Conservation (phyloP, 2,113 vertebrate species). For the Erythrocercus mccallii region DNA sequence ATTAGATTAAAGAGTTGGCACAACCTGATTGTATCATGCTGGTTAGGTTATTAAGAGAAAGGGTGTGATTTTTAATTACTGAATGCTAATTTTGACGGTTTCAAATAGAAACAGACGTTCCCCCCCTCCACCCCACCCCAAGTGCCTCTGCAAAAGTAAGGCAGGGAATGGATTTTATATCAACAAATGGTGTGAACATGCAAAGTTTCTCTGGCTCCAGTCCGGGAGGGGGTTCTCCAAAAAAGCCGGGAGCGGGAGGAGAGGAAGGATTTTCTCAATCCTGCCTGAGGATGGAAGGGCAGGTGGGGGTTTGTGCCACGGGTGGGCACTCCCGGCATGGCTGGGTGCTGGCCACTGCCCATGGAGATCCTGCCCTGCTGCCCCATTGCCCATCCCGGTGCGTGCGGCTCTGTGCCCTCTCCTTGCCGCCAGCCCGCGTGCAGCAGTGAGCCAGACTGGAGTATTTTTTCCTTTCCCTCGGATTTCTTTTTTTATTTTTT, state of each 20-base stretch:
- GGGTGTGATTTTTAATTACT: conserved; percentile 89
- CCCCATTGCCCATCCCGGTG: accelerated
- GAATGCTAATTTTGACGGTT: conserved; percentile 88
- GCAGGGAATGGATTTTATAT: conserved; percentile 47
- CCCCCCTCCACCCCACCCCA: conserved; percentile 52
- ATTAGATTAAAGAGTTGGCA: conserved; percentile 90
- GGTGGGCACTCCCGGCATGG: accelerated
- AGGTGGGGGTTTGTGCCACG: accelerated
- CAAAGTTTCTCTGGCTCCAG: conserved; percentile 13
- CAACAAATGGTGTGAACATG: conserved; percentile 40
- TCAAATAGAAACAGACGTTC: conserved; percentile 82
- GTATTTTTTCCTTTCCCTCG: neutral
- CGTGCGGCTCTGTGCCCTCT: accelerated
- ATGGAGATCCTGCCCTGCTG: accelerated
- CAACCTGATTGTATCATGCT: conserved; percentile 87
- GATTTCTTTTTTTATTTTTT: no score
- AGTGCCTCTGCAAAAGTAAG: conserved; percentile 68
- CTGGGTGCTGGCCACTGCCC: neutral
- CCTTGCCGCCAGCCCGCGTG: accelerated
- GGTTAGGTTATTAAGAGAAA: conserved; percentile 88
- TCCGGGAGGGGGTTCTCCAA: neutral
- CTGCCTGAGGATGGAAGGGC: neutral
- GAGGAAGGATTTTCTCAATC: neutral
- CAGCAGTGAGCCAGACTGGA: neutral
- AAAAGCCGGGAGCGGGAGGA: neutral